phyloP scores from a whole-genome alignment of 2,888 invertebrate genomes.

The Plebejus anna region DNA sequence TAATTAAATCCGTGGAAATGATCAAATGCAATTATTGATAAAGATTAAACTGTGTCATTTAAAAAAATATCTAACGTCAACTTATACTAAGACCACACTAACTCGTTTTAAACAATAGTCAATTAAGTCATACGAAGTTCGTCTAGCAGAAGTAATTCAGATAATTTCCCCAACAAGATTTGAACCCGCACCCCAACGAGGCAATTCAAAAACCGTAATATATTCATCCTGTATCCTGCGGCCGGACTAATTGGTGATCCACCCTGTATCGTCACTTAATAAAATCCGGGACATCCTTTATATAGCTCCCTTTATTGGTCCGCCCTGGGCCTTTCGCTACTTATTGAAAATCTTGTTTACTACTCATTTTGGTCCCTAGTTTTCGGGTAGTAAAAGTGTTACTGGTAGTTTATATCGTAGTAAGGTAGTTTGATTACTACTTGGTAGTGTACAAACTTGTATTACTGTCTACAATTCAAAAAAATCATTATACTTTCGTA shows the following conservation, averaged over 20 bases:
- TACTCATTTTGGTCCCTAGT: neutral
- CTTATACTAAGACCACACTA: neutral
- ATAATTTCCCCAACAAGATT: conserved; percentile 19
- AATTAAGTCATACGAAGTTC: neutral
- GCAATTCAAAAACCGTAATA: conserved; percentile 24
- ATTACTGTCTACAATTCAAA: too few relatives aligned
- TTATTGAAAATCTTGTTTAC: conserved; percentile 16
- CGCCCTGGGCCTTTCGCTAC: conserved; percentile 13
- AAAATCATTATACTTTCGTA: too few relatives aligned
- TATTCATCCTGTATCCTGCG: conserved; percentile 26
- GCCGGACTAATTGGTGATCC: conserved; percentile 31
- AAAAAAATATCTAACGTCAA: neutral
- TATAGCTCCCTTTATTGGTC: conserved; percentile 35
- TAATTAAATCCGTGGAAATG: too few relatives aligned
- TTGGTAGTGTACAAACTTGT: neutral
- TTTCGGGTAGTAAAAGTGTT: neutral
- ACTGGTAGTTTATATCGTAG: neutral
- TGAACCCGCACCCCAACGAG: conserved; percentile 23
- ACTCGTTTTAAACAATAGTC: neutral
- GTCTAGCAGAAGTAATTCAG: conserved; percentile 13
- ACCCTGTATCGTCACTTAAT: conserved; percentile 49
- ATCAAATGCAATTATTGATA: too few relatives aligned
- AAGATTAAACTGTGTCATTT: neutral
- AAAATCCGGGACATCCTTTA: conserved; percentile 56
- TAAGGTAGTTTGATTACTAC: neutral